These are phyloP conservation scores for Hetaerina titia DNA, from an alignment of 2,888 invertebrate genomes.

Conservation along the genomic window DNA sequence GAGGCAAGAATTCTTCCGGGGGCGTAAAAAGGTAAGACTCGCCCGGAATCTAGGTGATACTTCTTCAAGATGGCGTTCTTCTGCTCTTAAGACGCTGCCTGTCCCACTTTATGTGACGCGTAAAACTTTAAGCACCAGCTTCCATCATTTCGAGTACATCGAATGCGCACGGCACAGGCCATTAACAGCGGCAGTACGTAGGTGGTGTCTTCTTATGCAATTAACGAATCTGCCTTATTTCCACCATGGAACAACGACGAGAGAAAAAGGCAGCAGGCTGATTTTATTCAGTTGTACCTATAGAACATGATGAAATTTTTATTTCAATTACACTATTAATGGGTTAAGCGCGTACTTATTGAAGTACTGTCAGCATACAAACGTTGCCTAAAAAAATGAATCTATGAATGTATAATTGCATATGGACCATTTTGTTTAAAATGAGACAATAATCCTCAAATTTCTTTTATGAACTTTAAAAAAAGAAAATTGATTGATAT, in stretches of 20 bases:
- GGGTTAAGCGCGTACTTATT: too few species aligned
- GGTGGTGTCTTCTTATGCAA: neutral
- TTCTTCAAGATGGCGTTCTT: neutral
- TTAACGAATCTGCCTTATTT: neutral
- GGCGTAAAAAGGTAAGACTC: constrained; percentile 14
- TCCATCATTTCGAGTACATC: constrained; percentile 9
- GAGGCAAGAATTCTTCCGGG: neutral
- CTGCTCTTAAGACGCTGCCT: constrained; percentile 6
- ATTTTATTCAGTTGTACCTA: too few species aligned
- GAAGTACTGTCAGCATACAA: too few species aligned
- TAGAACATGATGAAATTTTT: too few species aligned
- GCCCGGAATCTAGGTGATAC: neutral
- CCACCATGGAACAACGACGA: neutral
- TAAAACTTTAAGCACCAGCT: neutral
- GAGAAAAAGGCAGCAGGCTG: too few species aligned
- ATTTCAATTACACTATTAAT: too few species aligned
- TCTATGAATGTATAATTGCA: too few species aligned
- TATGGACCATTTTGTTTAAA: too few species aligned
- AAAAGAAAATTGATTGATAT: too few species aligned
- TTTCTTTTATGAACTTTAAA: too few species aligned
- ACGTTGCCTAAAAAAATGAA: too few species aligned
- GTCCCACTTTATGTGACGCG: constrained; percentile 39
- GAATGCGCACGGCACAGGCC: neutral
- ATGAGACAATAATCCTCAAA: too few species aligned
- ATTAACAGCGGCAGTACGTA: neutral